A percentile compares a stretch with the other conserved stretches of the same genome.
Conservation (phyloP, 1,140 invertebrate species). For the Vanessa atalanta region DNA sequence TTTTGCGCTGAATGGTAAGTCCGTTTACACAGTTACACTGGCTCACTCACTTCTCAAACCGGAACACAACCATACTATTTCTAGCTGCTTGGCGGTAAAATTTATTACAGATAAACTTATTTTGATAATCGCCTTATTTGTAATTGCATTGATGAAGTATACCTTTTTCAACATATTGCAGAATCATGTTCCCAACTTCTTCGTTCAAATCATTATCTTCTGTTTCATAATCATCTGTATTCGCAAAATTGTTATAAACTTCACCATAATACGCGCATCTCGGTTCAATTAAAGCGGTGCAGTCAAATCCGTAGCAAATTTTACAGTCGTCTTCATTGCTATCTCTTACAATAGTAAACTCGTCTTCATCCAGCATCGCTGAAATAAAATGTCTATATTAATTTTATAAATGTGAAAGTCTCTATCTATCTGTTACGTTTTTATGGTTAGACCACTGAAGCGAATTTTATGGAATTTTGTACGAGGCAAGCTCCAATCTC, state of each 20-base stretch:
- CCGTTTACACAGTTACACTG: too few species aligned
- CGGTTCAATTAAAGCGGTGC: constrained; percentile 38
- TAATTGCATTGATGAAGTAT: not conserved
- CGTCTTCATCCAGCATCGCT: not conserved
- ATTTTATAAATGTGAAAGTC: not conserved
- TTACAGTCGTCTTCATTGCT: constrained; percentile 29
- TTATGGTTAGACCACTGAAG: too few species aligned
- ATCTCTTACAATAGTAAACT: not conserved
- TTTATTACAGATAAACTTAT: too few species aligned
- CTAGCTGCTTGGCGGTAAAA: too few species aligned
- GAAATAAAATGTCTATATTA: not conserved
- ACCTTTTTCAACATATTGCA: constrained; percentile 46
- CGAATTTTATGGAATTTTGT: too few species aligned
- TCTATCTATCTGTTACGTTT: not conserved
- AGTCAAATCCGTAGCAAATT: constrained; percentile 45
- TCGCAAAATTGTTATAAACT: constrained; percentile 26
- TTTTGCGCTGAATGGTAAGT: too few species aligned
- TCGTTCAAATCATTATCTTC: constrained; percentile 15
- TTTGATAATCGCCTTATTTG: too few species aligned
- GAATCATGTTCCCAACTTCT: constrained; percentile 44
- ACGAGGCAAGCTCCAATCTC: too few species aligned
- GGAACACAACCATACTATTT: too few species aligned
- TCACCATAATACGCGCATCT: constrained; percentile 51
- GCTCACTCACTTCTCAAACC: too few species aligned
- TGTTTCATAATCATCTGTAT: constrained; percentile 32